These are phyloP conservation scores for Zaprionus kolodkinae DNA, from an alignment of 1,140 invertebrate genomes.

Conservation along the genomic window DNA sequence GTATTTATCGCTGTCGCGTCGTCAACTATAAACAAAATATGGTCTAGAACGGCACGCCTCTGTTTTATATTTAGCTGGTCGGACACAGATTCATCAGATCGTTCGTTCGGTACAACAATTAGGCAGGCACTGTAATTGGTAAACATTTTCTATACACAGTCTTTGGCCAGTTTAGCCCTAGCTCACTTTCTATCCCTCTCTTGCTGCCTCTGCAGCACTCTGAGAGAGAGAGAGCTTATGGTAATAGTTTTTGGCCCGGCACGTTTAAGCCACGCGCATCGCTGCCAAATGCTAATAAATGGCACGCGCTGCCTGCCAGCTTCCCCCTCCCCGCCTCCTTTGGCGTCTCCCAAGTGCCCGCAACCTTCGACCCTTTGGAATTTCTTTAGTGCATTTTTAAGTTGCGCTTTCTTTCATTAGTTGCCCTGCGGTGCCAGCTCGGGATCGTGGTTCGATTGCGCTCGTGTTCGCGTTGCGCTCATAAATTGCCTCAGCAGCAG, in stretches of 20 bases:
- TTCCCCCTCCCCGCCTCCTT: not conserved
- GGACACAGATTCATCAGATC: not conserved
- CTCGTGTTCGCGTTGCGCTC: constrained; percentile 18
- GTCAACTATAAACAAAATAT: constrained; percentile 62
- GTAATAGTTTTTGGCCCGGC: constrained; percentile 50
- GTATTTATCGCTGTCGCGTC: constrained; percentile 68
- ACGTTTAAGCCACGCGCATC: constrained; percentile 53
- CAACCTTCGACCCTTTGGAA: not conserved
- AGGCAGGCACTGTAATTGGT: constrained; percentile 15
- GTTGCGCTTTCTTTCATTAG: constrained; percentile 49
- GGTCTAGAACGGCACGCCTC: constrained; percentile 35
- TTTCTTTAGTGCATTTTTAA: constrained; percentile 42
- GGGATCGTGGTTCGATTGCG: constrained; percentile 24
- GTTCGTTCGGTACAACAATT: constrained; percentile 19
- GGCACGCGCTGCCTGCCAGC: constrained; percentile 41
- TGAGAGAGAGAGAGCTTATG: constrained; percentile 8
- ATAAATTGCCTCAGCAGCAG: constrained; percentile 19
- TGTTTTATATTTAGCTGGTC: constrained; percentile 32
- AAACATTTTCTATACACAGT: constrained; percentile 33
- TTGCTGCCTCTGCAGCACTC: not conserved
- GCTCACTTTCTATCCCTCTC: too few relatives aligned
- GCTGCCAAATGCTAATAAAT: constrained; percentile 65
- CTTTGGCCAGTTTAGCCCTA: not conserved
- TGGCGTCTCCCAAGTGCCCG: not conserved
- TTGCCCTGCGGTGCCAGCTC: constrained; percentile 26